phyloP scores from a whole-genome alignment of 2,888 invertebrate genomes.

The Eremobia ochroleuca region DNA sequence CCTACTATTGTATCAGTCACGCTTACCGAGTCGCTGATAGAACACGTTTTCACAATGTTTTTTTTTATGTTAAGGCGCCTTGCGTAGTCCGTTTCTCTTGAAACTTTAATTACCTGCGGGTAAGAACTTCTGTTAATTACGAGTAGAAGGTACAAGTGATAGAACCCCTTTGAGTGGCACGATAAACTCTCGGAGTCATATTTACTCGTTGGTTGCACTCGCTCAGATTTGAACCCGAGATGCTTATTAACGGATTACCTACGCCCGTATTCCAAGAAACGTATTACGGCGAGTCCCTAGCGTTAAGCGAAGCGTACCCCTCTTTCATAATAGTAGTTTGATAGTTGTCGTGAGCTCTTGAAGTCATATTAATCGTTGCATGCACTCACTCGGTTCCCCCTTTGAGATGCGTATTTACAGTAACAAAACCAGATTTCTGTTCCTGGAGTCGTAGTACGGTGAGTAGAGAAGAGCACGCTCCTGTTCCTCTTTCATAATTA shows the following conservation, averaged over 20 bases:
- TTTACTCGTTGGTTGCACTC: neutral
- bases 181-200: neutral
- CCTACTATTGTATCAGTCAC: conserved; percentile 35
- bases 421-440: neutral
- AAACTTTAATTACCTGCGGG: neutral
- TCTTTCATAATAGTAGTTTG: neutral
- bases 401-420: neutral
- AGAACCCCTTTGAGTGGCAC: neutral
- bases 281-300: neutral
- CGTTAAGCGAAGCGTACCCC: neutral
- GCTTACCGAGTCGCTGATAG: conserved; percentile 38
- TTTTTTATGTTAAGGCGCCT: conserved; percentile 20
- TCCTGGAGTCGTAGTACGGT: neutral
- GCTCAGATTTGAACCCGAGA: neutral
- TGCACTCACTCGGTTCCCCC: neutral
- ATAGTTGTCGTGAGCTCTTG: neutral
- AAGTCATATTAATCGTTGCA: neutral
- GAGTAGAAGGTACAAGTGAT: neutral
- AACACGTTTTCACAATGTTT: conserved; percentile 38
- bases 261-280: neutral
- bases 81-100: neutral
- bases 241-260: neutral
- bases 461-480: neutral
- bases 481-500: neutral
- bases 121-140: neutral